phyloP scores from a whole-genome alignment of 2,888 invertebrate genomes.

The Operophtera brumata region DNA sequence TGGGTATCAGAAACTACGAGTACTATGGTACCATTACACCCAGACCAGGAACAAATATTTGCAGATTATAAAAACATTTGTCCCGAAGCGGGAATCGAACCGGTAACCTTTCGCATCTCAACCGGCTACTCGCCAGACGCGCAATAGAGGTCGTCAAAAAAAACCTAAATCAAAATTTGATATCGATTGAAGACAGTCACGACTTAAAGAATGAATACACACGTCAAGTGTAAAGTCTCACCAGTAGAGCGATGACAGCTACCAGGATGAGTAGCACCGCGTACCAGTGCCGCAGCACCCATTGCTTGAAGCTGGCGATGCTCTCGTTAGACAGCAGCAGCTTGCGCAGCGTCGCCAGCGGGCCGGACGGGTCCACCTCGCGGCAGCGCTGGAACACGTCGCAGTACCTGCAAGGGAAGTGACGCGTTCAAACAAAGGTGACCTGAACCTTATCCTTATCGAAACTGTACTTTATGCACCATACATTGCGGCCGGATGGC shows the following conservation, averaged over 20 bases:
- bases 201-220: too few species aligned
- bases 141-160: too few species aligned
- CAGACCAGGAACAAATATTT: too few species aligned
- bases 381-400: constrained; percentile 88
- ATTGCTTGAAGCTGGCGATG: constrained; percentile 91
- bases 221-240: constrained; percentile 67
- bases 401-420: constrained; percentile 73
- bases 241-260: constrained; percentile 88
- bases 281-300: constrained; percentile 96
- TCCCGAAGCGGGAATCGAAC: too few species aligned
- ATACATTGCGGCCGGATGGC: too few species aligned
- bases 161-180: too few species aligned
- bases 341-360: constrained; percentile 92
- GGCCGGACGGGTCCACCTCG: constrained; percentile 96
- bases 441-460: not conserved
- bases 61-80: too few species aligned
- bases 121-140: too few species aligned
- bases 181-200: not conserved
- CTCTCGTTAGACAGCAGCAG: constrained; percentile 93
- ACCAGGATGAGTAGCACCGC: constrained; percentile 88
- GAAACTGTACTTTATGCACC: too few species aligned
- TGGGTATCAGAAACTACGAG: too few species aligned
- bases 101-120: too few species aligned
- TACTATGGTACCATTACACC: too few species aligned
- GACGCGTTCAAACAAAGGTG: not conserved